phyloP scores from a whole-genome alignment of 2,888 invertebrate species.

The Disparrhopalites patrizii region DNA sequence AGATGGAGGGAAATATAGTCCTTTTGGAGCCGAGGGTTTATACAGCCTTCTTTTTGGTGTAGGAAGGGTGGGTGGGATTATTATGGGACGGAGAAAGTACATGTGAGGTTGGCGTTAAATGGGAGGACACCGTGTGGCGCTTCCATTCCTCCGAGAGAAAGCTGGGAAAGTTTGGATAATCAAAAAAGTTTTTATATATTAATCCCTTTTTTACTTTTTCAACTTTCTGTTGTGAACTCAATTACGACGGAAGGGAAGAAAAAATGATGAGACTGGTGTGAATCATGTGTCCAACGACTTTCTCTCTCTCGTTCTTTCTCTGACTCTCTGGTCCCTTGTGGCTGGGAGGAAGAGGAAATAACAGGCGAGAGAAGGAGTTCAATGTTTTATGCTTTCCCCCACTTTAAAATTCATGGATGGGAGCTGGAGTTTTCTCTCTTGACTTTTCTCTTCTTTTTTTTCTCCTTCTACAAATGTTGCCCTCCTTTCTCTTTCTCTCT shows the following conservation, averaged over 20 bases:
- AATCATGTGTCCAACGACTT: no score
- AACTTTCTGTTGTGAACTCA: neutral
- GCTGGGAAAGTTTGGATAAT: constrained; percentile 17
- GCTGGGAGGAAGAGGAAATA: neutral
- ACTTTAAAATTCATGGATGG: constrained; percentile 16
- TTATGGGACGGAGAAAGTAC: no score
- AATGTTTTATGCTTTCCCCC: neutral
- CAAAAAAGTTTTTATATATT: constrained; percentile 18
- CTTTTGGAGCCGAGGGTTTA: no score
- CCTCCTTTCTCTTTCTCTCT: neutral
- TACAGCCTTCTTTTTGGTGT: no score
- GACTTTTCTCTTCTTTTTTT: neutral
- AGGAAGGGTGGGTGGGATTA: no score
- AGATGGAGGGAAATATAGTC: no score
- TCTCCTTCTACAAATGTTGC: neutral
- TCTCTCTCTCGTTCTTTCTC: no score
- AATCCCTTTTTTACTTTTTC: neutral
- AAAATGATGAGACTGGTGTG: neutral
- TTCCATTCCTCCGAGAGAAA: no score
- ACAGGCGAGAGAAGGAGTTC: neutral
- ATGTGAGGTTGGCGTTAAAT: no score
- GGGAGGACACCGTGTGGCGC: no score
- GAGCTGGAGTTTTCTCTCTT: neutral
- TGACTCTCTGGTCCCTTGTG: no score
- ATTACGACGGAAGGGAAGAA: neutral